phyloP scores from a whole-genome alignment of 2,113 vertebrate genomes.

The Mola mola region DNA sequence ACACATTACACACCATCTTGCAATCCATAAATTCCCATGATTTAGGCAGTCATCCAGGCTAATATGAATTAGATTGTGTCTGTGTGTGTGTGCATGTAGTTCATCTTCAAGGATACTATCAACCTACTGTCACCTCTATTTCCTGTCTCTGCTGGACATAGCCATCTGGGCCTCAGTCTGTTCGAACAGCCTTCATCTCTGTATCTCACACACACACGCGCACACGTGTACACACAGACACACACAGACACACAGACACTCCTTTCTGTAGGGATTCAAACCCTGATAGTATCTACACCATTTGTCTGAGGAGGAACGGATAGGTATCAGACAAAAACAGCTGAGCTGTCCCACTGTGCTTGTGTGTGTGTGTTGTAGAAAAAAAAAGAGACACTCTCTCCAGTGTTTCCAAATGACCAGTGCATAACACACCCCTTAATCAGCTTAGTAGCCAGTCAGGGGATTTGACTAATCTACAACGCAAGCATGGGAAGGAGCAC shows the following conservation, averaged over 20 bases:
- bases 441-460: slow-evolving; percentile 71
- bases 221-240: slow-evolving; percentile 1
- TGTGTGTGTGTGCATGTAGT: slow-evolving; percentile 7
- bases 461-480: slow-evolving; percentile 76
- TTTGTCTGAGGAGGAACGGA: slow-evolving; percentile 69
- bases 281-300: slow-evolving; percentile 66
- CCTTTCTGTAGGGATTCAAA: too few relatives aligned
- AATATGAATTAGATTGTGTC: neutral
- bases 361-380: slow-evolving; percentile 1
- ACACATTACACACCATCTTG: neutral
- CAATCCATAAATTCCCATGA: slow-evolving; percentile 12
- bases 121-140: slow-evolving; percentile 77
- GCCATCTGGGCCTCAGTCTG: slow-evolving; percentile 82
- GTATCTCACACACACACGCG: neutral
- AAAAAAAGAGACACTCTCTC: too few relatives aligned
- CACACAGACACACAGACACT: slow-evolving; percentile 37
- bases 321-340: slow-evolving; percentile 60
- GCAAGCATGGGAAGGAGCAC: slow-evolving; percentile 66
- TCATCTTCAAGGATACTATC: slow-evolving; percentile 48
- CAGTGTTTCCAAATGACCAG: slow-evolving; percentile 72
- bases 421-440: slow-evolving; percentile 65
- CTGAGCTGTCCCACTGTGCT: slow-evolving; percentile 21
- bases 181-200: slow-evolving; percentile 62
- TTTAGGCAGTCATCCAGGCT: neutral
- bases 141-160: slow-evolving; percentile 69